phyloP scores from a whole-genome alignment of 2,113 vertebrate genomes.

The Reinhardtius hippoglossoides region DNA sequence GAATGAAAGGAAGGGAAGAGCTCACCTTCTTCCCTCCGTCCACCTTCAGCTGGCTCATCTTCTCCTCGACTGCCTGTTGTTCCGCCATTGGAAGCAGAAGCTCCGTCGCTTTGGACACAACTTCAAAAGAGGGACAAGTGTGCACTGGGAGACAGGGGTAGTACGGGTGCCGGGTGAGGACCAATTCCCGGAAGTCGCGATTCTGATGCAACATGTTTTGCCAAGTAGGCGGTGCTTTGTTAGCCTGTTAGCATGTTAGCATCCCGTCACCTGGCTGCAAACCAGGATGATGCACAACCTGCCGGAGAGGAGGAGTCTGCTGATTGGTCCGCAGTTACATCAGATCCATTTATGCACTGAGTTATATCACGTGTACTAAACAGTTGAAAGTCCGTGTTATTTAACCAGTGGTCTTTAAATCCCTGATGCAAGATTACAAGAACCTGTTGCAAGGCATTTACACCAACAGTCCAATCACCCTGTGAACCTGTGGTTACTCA shows the following conservation, averaged over 20 bases:
- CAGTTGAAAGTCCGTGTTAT: neutral
- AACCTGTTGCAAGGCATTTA: too few relatives aligned
- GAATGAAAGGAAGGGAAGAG: neutral
- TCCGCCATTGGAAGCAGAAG: conserved; percentile 70
- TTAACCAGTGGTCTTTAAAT: neutral
- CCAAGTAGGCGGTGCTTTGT: conserved; percentile 1
- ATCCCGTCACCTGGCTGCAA: too few relatives aligned
- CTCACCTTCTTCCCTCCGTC: conserved; percentile 75
- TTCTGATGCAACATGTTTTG: conserved; percentile 73
- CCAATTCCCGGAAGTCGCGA: conserved; percentile 53
- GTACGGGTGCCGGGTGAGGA: conserved; percentile 30
- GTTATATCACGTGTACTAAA: neutral
- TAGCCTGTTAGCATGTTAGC: neutral
- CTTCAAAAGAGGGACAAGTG: neutral
- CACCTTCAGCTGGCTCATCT: conserved; percentile 79
- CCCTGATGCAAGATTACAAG: too few relatives aligned
- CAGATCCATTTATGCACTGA: too few relatives aligned
- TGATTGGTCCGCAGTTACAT: too few relatives aligned
- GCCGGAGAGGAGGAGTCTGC: too few relatives aligned
- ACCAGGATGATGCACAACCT: too few relatives aligned
- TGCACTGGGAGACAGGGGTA: too few relatives aligned
- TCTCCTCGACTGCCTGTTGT: conserved; percentile 68
- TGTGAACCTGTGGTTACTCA: too few relatives aligned
- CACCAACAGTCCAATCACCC: too few relatives aligned
- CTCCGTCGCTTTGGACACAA: neutral